Percentiles rank a stretch among this genome's conserved stretches.
Conservation (phyloP, 1,140 invertebrate species). For the Melanaphis sacchari region DNA sequence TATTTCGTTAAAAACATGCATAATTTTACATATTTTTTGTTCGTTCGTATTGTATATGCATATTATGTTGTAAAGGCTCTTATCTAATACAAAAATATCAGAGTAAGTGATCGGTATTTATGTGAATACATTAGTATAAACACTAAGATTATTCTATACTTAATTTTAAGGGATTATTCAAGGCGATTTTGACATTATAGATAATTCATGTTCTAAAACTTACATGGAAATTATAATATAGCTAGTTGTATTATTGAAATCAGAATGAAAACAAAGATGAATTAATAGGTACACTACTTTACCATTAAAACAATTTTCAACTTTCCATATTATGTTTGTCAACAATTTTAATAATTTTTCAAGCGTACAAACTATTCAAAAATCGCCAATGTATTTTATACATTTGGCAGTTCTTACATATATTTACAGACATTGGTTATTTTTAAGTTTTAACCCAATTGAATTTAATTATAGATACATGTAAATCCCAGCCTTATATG, state of each 20-base stretch:
- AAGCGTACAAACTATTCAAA: background rate
- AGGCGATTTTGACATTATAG: background rate
- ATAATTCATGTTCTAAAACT: background rate
- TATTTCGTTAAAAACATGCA: background rate
- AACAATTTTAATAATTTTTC: background rate
- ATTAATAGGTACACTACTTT: background rate
- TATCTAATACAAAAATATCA: background rate
- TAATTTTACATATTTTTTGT: background rate
- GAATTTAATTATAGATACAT: background rate
- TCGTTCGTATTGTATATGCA: background rate
- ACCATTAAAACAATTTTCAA: background rate
- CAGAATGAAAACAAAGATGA: background rate
- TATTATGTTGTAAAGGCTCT: background rate
- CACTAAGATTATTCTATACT: background rate
- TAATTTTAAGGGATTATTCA: background rate
- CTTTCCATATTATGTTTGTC: background rate
- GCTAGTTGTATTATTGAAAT: background rate
- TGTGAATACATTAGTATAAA: constrained; percentile 6
- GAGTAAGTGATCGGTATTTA: background rate
- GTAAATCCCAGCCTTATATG: background rate
- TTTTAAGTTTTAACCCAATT: background rate
- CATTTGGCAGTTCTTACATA: background rate
- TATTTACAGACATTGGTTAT: background rate
- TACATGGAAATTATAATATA: background rate
- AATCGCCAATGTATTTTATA: background rate